These are phyloP conservation scores for Intellagama lesueurii DNA, from an alignment of 2,797 vertebrate species.

Conservation along the genomic window DNA sequence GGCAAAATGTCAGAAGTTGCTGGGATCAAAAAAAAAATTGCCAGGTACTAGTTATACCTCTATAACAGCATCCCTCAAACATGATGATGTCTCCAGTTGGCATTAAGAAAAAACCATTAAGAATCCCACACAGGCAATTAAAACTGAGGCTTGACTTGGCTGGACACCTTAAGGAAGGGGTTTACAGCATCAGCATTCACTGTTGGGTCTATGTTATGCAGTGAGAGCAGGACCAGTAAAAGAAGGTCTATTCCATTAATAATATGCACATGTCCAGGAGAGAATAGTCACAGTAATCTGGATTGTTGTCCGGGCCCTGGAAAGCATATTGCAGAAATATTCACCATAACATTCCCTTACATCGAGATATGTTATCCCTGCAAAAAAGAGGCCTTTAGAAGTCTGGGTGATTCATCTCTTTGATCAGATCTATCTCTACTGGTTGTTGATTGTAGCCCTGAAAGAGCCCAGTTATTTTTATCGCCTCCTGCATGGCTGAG, in stretches of 20 bases:
- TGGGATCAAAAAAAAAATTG: too few relatives aligned
- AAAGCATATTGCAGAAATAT: background rate
- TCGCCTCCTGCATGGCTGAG: background rate
- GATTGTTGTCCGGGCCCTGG: background rate
- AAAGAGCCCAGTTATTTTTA: background rate
- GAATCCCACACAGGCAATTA: background rate
- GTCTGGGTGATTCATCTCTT: background rate
- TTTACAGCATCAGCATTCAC: background rate
- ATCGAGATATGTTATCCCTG: background rate
- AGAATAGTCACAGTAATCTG: background rate
- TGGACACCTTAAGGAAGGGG: background rate
- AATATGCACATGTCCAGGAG: background rate
- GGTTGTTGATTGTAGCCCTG: background rate
- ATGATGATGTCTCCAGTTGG: background rate
- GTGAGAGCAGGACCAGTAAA: background rate
- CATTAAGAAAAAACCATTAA: too few relatives aligned
- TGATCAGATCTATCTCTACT: background rate
- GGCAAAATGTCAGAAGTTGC: too few relatives aligned
- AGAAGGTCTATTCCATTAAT: background rate
- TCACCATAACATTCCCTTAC: background rate
- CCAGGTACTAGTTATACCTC: too few relatives aligned
- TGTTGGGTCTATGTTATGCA: background rate
- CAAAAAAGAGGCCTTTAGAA: background rate
- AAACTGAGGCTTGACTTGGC: background rate
- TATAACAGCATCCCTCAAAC: background rate